These are phyloP conservation scores for Watsonalla cultraria DNA, from an alignment of 2,888 invertebrate species.

Conservation along the genomic window DNA sequence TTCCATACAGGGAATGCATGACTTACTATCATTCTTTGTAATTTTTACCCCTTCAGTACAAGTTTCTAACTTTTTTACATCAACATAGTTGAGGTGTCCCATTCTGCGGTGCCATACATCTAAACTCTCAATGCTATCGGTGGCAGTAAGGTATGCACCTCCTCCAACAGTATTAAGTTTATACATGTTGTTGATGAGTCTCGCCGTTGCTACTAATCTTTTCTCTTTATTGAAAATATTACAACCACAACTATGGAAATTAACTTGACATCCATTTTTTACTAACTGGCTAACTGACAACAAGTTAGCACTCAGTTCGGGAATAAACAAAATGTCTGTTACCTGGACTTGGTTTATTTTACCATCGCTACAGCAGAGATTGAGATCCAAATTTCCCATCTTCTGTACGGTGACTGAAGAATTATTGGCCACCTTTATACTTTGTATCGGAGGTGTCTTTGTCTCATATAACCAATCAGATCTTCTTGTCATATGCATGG, in stretches of 20 bases:
- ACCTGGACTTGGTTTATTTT: not conserved
- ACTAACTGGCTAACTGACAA: slow-evolving; percentile 15
- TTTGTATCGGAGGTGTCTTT: slow-evolving; percentile 7
- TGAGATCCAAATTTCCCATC: not conserved
- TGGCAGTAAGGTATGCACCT: slow-evolving; percentile 6
- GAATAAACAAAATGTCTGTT: slow-evolving; percentile 9
- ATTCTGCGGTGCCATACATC: slow-evolving; percentile 6
- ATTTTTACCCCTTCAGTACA: not conserved
- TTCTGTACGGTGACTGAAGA: slow-evolving; percentile 4
- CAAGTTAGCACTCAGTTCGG: slow-evolving; percentile 11
- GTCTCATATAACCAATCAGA: slow-evolving; percentile 11
- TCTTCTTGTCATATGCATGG: slow-evolving; percentile 9
- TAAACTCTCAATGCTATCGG: slow-evolving; percentile 1
- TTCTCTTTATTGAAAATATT: slow-evolving; percentile 5
- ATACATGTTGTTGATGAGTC: slow-evolving; percentile 16
- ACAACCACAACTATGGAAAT: not conserved
- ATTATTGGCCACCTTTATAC: slow-evolving; percentile 11
- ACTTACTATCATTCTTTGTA: not conserved
- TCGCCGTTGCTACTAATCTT: slow-evolving; percentile 6
- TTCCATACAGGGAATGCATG: not conserved
- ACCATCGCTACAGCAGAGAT: not conserved
- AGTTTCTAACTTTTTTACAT: slow-evolving; percentile 2
- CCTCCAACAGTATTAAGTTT: slow-evolving; percentile 7
- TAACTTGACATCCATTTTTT: slow-evolving; percentile 8
- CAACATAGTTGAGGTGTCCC: slow-evolving; percentile 1